Evolutionary conservation across 2,888 invertebrate genomes (phyloP), one percentile per base, ranked within the genome.

Genomic region (Pseudanteris insignis): DNA sequence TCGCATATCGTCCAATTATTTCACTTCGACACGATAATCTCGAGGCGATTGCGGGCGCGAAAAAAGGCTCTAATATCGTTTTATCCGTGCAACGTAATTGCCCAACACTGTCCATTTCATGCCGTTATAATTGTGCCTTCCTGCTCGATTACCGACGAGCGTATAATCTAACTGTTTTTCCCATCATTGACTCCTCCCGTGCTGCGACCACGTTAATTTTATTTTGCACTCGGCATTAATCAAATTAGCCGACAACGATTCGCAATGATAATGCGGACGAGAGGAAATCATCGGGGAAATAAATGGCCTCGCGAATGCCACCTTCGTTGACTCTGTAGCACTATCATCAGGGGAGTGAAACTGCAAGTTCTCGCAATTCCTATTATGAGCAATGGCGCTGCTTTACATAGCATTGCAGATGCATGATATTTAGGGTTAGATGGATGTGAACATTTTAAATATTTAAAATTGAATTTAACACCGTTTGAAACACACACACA

Each of bases 131-230:
- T 61, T 50, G 34, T 33, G 18, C 8, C 33, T 55, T 61, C 61
- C 61, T 60, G 37, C 32, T 48, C 60, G 48, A 60, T 54, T 54
- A 48, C 43, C 11, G 24, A 25, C 24, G 44, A 41, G 33, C 43
- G 26, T 54, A 41, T 55, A 48, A 61, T 61, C 61, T 54, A 61
- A 50, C 61, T 61, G 54, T 55, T 54, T 54, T 48, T 43, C 54
- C 21, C 58, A 21, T 25, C 46, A 28, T 40, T 37, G 51, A 21
- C 24, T 37, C 36, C 12, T 33, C 7, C 30, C 21, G 12, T 32
- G 28, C 29, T 18, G 12, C 29, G 29, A 36, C 41, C 34, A 7
- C 14, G 43, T 13, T 43, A 30, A 54, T 60, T 38, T 50, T 54
- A 37, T 61, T 55, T 54, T 50, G 38, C 44, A 36, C 38, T 50